Evolutionary conservation across 2,888 invertebrate genomes (phyloP), one percentile per base, ranked within the genome.

Genomic region (Anthoptus insignis): DNA sequence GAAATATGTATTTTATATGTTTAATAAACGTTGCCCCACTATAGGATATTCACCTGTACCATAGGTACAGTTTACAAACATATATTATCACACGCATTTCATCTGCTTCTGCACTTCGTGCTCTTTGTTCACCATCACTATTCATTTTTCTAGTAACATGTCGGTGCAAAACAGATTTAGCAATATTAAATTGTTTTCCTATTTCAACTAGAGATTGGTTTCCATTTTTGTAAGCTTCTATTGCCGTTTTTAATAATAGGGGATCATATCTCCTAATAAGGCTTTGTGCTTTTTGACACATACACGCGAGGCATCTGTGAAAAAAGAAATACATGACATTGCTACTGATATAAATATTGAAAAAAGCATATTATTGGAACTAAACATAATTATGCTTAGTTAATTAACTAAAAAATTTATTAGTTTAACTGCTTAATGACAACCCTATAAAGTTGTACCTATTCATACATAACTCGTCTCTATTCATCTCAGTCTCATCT

Each of bases 131-230:
- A n/a, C n/a, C n/a, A n/a, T n/a, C n/a, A n/a, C n/a, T n/a, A n/a
- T n/a, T n/a, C n/a, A n/a, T n/a, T n/a, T n/a, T n/a, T n/a, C n/a
- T n/a, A n/a, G n/a, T n/a, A n/a, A n/a, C n/a, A n/a, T n/a, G n/a
- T 50, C 60, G 19, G 14, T 65, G 53, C n/a, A 65, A 57, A 37
- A 65, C 65, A 21, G 60, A 65, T 29, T 39, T 57, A 4, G 53
- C 3, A 11, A 65, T 60, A 16, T 21, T 32, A 65, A 34, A 60
- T 60, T 65, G 29, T 27, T 56, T 37, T 9, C 22, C 27, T 37
- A 60, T 42, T 37, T 22, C 27, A 24, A 29, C 29, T 16, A 54
- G 42, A 29, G 50, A 32, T 5, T 16, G 32, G 47, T 34, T 53
- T 2, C 3, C 21, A 27, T 21, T 54, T 34, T 14, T 29, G 29